A percentile compares a stretch with the other conserved stretches of the same genome.
Evolutionary conservation across 2,888 invertebrate genomes (phyloP).

Genomic region (Agriotes lineatus): DNA sequence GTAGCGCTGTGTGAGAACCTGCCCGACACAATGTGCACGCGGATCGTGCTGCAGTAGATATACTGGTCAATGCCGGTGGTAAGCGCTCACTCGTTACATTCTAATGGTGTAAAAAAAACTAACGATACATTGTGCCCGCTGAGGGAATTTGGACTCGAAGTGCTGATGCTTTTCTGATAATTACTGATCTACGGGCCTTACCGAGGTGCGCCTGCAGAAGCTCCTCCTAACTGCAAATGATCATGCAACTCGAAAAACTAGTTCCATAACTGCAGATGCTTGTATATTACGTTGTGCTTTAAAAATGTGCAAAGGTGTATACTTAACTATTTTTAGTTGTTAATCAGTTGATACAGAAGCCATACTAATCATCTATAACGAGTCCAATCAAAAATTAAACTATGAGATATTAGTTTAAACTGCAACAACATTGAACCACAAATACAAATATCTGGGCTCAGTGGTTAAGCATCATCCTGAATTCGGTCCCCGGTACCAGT

Average conservation of each 20-base stretch:
- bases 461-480: too few species aligned
- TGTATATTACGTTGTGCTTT: too few species aligned
- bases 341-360: too few species aligned
- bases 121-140: constrained; percentile 23
- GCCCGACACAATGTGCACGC: constrained; percentile 60
- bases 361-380: too few species aligned
- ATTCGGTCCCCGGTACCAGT: too few species aligned
- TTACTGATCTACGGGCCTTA: constrained; percentile 51
- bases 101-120: constrained; percentile 51
- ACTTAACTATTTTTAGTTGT: too few species aligned
- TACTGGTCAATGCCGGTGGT: constrained; percentile 63
- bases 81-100: constrained; percentile 59
- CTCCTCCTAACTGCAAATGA: constrained; percentile 34
- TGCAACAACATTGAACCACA: too few species aligned
- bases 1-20: constrained; percentile 60
- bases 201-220: constrained; percentile 13
- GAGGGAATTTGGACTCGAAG: constrained; percentile 54
- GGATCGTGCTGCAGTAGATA: constrained; percentile 59
- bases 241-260: constrained; percentile 44
- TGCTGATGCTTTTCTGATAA: constrained; percentile 46
- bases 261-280: too few species aligned
- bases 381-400: too few species aligned
- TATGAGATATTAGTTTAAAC: too few species aligned
- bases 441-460: too few species aligned
- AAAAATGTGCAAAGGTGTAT: too few species aligned